A percentile compares a stretch with the other conserved stretches of the same genome.
Evolutionary conservation across 2,113 vertebrate genomes (phyloP).

Genomic region (Perognathus longimembris): DNA sequence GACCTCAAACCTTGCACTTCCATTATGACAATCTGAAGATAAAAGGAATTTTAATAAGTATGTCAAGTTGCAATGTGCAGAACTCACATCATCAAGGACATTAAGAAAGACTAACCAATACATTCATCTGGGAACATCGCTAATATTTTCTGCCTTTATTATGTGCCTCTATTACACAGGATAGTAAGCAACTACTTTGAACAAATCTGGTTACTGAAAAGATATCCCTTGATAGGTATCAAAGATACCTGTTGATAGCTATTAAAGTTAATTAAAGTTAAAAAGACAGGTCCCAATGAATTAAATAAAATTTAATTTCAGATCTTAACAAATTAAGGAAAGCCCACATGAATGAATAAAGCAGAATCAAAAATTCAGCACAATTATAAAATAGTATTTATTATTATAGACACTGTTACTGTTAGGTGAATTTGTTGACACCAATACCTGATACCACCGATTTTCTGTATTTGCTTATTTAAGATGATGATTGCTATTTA

Average conservation of each 20-base stretch:
- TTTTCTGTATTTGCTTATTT: conserved; percentile 12
- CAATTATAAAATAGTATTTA: background rate
- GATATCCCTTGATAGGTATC: background rate
- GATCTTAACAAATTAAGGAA: background rate
- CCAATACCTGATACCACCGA: background rate
- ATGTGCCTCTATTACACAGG: background rate
- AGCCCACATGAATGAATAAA: background rate
- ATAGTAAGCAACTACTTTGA: background rate
- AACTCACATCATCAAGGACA: background rate
- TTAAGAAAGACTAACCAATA: background rate
- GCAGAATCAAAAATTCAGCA: conserved; percentile 5
- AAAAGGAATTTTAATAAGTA: conserved; percentile 60
- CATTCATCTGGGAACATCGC: background rate
- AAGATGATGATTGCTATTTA: background rate
- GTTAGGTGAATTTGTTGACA: background rate
- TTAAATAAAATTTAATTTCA: conserved; percentile 41
- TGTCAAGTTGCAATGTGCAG: background rate
- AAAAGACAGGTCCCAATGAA: background rate
- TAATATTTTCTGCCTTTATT: conserved; percentile 19
- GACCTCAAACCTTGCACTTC: conserved; percentile 97
- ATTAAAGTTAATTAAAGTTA: conserved; percentile 35
- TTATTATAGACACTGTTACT: background rate
- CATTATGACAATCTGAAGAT: conserved; percentile 94
- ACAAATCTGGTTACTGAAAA: conserved; percentile 11
- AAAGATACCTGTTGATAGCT: background rate